Base-by-base conservation (phyloP, 2,888 invertebrate genomes). In the Limenitis camilla region DNA sequence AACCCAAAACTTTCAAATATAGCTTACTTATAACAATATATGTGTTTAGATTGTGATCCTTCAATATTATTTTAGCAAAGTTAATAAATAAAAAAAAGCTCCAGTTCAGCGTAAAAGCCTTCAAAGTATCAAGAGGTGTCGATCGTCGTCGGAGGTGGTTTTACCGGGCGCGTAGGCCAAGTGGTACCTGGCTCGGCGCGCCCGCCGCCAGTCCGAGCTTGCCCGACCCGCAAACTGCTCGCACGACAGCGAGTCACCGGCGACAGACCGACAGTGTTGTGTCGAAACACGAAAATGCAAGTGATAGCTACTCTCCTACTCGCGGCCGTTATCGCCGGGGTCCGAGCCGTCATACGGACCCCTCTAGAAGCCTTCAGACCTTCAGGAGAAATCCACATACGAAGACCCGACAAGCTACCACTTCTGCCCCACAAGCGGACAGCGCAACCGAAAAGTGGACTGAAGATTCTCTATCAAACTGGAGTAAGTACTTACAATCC, bases 401-500 rank as follows among this genome's bases (percentile, higher is more conserved):
- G 87, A 67, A 76, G 88, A 66, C 84, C 85, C 56, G 88, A 88
- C 64, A 84, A 79, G 61, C 70, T 87, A 58, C 82, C 81, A 27
- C 65, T 81, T 41, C 63, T 80, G 58, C 84, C 81, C 49, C 83
- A 89, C 70, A 88, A 89, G 74, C 88, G 85, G 72, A 82, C 88
- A 68, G 62, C 78, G 63, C 81, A 86, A 62, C 82, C 87, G 61
- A 87, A 84, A 67, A 81, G 78, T 61, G 81, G 88, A 56, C 86
- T 91, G 52, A 90, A 91, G 76, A 89, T 94, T 62, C 87, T 94
- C 56, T 94, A 93, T 76, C 94, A 92, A 81, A 89, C 89, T 55
- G 93, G 93, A 90, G 93, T 93, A 79, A 92, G 92, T 89, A 63
- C 56, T 29, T 31, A 29, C 45, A 35, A 28, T 45, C 10, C 11